Conservation (phyloP, 2,888 invertebrate genomes). For the Piscicola geometra region DNA sequence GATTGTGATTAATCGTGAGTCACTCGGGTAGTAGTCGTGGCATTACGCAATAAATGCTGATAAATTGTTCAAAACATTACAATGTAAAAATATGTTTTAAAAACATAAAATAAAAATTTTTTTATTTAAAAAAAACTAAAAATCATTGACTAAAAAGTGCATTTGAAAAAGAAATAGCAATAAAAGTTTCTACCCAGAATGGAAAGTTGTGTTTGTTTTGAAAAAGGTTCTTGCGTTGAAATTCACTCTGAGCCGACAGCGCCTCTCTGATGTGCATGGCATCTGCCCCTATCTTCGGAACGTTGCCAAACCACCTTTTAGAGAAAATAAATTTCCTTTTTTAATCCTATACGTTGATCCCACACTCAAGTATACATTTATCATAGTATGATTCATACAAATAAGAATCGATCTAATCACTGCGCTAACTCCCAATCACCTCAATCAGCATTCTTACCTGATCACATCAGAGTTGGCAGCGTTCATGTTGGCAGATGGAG, state of each 20-base stretch:
- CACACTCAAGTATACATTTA: too few relatives aligned
- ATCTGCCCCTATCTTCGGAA: constrained; percentile 66
- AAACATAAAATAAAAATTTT: background rate
- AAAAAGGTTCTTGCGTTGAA: constrained; percentile 44
- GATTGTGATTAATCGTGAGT: too few relatives aligned
- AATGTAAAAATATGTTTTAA: background rate
- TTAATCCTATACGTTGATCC: too few relatives aligned
- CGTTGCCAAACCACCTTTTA: constrained; percentile 35
- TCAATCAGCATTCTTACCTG: too few relatives aligned
- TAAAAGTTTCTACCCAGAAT: constrained; percentile 43
- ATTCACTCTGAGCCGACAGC: constrained; percentile 50
- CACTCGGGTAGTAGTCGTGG: too few relatives aligned
- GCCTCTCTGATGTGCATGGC: constrained; percentile 67
- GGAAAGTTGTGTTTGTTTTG: constrained; percentile 51
- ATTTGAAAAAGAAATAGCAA: constrained; percentile 14
- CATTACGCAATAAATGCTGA: background rate
- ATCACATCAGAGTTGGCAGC: constrained; percentile 37
- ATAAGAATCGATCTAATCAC: too few relatives aligned
- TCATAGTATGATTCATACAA: too few relatives aligned
- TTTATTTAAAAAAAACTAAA: background rate
- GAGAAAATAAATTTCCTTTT: too few relatives aligned
- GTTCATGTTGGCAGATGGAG: constrained; percentile 44
- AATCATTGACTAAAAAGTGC: background rate
- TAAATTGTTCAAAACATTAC: background rate
- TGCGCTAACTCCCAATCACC: too few relatives aligned